phyloP scores from a whole-genome alignment of 2,797 vertebrate genomes.

The Dendrocincla fuliginosa region DNA sequence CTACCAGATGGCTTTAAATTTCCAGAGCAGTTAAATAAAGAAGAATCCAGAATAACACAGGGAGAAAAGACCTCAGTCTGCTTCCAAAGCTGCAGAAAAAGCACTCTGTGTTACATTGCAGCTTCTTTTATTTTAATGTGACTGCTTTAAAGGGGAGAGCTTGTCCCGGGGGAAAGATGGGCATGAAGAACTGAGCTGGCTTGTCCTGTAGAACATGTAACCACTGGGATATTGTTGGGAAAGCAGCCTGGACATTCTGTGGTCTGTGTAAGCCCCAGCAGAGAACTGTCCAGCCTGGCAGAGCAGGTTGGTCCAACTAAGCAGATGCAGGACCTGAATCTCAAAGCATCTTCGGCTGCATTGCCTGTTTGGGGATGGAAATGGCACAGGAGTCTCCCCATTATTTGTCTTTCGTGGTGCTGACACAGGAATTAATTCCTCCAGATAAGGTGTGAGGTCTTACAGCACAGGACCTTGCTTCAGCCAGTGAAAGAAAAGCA shows the following conservation, averaged over 20 bases:
- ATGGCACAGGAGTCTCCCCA: background rate
- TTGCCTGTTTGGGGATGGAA: background rate
- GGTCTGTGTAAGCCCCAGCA: background rate
- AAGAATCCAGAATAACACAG: background rate
- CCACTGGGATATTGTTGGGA: background rate
- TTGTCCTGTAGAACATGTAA: background rate
- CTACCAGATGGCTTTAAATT: slow-evolving; percentile 3
- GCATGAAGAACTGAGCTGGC: background rate
- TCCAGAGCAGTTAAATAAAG: background rate
- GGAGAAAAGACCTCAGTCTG: background rate
- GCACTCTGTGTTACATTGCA: background rate
- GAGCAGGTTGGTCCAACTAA: background rate
- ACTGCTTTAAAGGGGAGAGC: background rate
- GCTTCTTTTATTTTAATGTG: background rate
- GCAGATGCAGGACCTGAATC: background rate
- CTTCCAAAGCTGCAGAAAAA: background rate
- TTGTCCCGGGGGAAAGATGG: background rate
- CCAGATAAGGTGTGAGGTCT: background rate
- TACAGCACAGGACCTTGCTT: background rate
- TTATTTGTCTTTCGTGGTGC: background rate
- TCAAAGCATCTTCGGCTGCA: background rate
- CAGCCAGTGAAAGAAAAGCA: background rate
- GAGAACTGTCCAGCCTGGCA: background rate
- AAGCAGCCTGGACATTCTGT: background rate
- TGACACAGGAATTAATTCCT: background rate